Evolutionary conservation across 2,113 vertebrate genomes (phyloP), one percentile per base, ranked within the genome.

Genomic region (Carollia perspicillata): DNA sequence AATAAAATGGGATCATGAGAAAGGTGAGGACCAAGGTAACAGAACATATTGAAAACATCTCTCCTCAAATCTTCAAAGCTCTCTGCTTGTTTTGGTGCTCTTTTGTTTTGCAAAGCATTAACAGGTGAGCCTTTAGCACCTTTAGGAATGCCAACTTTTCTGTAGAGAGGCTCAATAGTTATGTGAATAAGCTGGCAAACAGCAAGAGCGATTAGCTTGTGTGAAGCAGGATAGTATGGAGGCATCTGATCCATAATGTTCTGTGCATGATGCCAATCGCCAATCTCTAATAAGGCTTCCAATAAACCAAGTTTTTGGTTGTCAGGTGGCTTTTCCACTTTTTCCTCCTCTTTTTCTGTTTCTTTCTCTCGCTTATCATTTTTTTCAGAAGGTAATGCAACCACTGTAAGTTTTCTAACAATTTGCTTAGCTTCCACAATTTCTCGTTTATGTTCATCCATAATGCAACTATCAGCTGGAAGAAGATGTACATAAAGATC

Each of bases 211-310:
- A 99, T 99, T 87, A 99, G 98, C 97, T 99, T 99, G 98, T 99
- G 99, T 66, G 99, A 99, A 94, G 99, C 98, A 71, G 99, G 99
- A 90, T 99, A 99, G 96, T 99, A 99, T 0, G 99, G 98, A 96
- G 99, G 99, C 99, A 99, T 99, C 98, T 99, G 99, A 97, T 99
- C 99, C 99, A 99, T 99, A 97, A 99, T 99, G 93, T 98, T 99
- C 94, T 99, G 99, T 26, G 99, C 99, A 17, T 99, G 99, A 74
- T 99, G 99, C 99, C 99, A 99, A 97, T 99, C 99, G 68, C 99
- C 99, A 33, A 99, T 99, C 97, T 99, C 99, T 92, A 99, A 98
- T 68, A 99, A 98, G 0, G 99, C 99, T 98, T 99, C 99, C 96
- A 99, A 97, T 94, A 99, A 98, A 72, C 99, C 99, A 84, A 99